These are phyloP conservation scores for Cavia porcellus DNA, from an alignment of 2,113 vertebrate species.

Conservation along the genomic window DNA sequence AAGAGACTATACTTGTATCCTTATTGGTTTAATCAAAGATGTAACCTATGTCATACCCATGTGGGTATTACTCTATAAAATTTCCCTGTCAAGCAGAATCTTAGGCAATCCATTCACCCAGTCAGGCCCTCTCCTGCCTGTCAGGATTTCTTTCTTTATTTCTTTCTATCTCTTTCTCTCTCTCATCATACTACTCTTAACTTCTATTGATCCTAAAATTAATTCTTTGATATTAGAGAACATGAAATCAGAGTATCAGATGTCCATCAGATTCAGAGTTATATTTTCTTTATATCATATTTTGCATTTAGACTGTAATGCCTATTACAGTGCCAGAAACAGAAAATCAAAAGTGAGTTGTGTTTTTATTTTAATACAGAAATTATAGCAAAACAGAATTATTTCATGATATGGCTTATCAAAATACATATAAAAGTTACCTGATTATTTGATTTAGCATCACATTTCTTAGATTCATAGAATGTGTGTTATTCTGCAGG, in stretches of 20 bases:
- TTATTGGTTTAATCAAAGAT: neutral
- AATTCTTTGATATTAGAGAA: neutral
- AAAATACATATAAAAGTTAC: neutral
- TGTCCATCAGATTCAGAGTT: neutral
- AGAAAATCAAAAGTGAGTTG: conserved; percentile 14
- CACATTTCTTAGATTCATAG: conserved; percentile 3
- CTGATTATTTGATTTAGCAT: conserved; percentile 8
- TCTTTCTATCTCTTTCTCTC: neutral
- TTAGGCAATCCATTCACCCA: neutral
- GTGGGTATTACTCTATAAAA: neutral
- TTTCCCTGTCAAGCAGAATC: neutral
- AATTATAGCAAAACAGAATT: conserved; percentile 7
- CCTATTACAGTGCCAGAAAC: neutral
- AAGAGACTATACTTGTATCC: neutral
- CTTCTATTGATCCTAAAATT: neutral
- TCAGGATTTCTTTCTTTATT: neutral
- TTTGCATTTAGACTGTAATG: neutral
- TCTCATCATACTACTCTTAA: neutral
- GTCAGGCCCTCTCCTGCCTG: neutral
- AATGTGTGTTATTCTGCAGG: conserved; percentile 23
- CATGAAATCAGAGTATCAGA: neutral
- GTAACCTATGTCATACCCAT: neutral
- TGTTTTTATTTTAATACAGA: conserved; percentile 47
- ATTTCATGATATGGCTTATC: neutral
- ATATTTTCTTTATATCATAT: neutral